These are phyloP conservation scores for Spheniscus humboldti DNA, from an alignment of 2,797 vertebrate species.

Conservation along the genomic window DNA sequence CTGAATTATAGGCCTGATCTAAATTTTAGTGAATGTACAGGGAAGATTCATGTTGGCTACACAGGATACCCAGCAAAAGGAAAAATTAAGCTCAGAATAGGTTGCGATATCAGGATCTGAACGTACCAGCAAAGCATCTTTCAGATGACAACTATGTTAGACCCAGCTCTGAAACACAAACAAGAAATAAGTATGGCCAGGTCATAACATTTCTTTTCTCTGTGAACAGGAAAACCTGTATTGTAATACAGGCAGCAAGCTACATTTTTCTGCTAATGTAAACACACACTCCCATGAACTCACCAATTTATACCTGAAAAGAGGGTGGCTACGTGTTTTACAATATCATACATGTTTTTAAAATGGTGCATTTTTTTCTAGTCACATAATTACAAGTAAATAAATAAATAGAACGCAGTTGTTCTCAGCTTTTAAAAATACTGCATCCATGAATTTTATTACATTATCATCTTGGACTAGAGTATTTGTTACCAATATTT, in stretches of 20 bases:
- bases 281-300: neutral
- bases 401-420: neutral
- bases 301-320: neutral
- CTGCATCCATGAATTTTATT: neutral
- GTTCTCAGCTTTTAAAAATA: neutral
- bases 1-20: neutral
- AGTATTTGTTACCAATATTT: neutral
- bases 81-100: neutral
- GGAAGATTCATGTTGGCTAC: neutral
- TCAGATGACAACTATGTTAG: neutral
- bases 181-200: neutral
- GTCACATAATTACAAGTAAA: neutral
- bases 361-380: neutral
- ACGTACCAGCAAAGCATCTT: neutral
- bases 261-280: neutral
- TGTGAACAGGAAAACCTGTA: neutral
- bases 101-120: neutral
- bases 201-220: neutral
- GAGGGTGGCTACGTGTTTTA: neutral
- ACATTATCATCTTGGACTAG: neutral
- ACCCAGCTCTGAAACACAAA: neutral
- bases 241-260: neutral
- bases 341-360: neutral
- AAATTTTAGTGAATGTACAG: neutral
- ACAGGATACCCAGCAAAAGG: neutral